These are phyloP conservation scores for Yasuhikotakia modesta DNA, from an alignment of 2,797 vertebrate species.

Conservation along the genomic window DNA sequence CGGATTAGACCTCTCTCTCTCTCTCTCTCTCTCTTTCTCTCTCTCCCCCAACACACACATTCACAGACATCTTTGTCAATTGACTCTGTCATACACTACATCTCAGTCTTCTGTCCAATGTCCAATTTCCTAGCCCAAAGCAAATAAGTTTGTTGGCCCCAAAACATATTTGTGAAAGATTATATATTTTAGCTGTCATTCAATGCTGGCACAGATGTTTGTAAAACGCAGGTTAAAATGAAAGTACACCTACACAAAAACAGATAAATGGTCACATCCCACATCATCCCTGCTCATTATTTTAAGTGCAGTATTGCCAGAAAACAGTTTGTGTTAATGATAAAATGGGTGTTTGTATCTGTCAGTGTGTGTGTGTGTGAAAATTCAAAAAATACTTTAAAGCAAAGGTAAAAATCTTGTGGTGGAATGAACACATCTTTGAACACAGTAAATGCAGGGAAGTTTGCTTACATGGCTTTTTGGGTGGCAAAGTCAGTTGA, in stretches of 20 bases:
- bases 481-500: constrained; percentile 94
- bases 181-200: neutral
- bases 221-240: neutral
- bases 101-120: constrained; percentile 56
- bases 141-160: neutral
- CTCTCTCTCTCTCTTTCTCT: constrained; percentile 51
- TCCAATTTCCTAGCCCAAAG: constrained; percentile 43
- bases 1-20: constrained; percentile 74
- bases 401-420: no score
- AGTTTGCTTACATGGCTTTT: constrained; percentile 96
- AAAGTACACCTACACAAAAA: neutral
- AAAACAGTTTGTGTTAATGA: neutral
- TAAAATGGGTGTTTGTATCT: neutral
- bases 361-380: neutral
- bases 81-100: constrained; percentile 42
- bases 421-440: no score
- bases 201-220: neutral
- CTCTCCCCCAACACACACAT: constrained; percentile 48
- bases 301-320: constrained; percentile 1
- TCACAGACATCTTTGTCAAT: constrained; percentile 38
- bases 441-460: neutral
- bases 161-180: neutral
- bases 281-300: neutral
- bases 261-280: neutral
- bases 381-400: no score